Base-by-base conservation (phyloP, 37 sponge, comb jelly and placozoan species). In the Cladorhizidae sp. region DNA sequence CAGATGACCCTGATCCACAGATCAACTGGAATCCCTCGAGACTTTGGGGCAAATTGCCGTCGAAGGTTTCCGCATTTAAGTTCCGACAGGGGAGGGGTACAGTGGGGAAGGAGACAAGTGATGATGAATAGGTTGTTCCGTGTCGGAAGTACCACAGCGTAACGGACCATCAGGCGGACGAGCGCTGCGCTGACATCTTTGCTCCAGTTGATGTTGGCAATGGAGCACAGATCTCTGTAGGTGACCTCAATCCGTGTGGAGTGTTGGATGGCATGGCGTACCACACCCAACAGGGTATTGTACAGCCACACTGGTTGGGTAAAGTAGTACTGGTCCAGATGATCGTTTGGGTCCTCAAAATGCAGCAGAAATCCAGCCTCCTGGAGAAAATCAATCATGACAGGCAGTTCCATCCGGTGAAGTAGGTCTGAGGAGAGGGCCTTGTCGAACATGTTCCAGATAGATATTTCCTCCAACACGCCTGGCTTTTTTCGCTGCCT, bases 21-120 rank as follows among this genome's bases (percentile, higher is more conserved):
- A 37, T 93, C 93, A 43, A 52, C 52, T 38, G 93, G 93, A 2
- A 93, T 62, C 0, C 78, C 64, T 23, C 67, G 61, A 9, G 56
- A n/a, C 64, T 78, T 88, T 37, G 93, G 89, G 8, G 82, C 80
- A 72, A 88, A 88, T 67, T 93, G 93, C 32, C 93, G 70, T 32
- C 89, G 72, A 28, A 87, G 70, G 41, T 57, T 72, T 0, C 90
- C 90, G 70, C 40, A 75, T 28, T 28, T 38, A 20, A 75, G 37
- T 23, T 77, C 64, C 35, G 74, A 23, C 3, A 63, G 1, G 2
- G 59, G 57, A 31, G 72, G 77, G 37, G 8, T 45, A 26, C 80
- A 70, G 43, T 40, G 78, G 52, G 90, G 84, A 21, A 93, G 87
- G 26, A 93, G 90, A 26, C 73, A 83, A n/a, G 90, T 90, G 37